Base-by-base conservation (phyloP, 2,113 vertebrate species). In the Bujurquina vittata region DNA sequence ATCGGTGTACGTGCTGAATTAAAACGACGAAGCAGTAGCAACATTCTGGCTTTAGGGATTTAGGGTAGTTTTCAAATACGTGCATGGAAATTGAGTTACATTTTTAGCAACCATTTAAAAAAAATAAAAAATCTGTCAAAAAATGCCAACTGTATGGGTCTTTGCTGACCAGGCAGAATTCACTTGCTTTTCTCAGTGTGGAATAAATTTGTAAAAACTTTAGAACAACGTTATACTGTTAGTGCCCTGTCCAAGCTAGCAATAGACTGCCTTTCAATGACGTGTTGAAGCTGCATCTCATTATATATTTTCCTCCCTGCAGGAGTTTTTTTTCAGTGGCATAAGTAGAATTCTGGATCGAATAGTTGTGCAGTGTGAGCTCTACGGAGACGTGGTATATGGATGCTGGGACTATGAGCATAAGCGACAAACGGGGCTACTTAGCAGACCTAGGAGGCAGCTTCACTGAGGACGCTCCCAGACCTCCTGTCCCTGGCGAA, bases 391-490 rank as follows among this genome's bases (percentile, higher is more conserved):
- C 90, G 84, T 92, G 62, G 2, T 90, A 86, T 91, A 91, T 94
- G 91, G 95, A 92, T 89, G 88, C 94, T 92, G 91, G 94, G 95
- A 97, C 95, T 94, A 99, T 99, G 98, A 99, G 95, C 93, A 90
- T 96, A 91, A 97, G 96, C 89, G 96, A 96, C 92, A 96, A 97
- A 92, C 94, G 96, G 91, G 95, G 95, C 90, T 98, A 97, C 94
- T 93, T 96, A 85, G 94, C 97, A 95, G 97, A 98, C 94, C 95
- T 97, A 0, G 97, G 96, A 87, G 95, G 97, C 90, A 97, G 97
- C 95, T 99, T 99, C 95, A 99, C 97, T 80, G 98, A 99, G 95
- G 97, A 99, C 94, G 97, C 98, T 83, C 98, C 98, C 5, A 96
- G 98, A 89, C 98, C 98, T 61, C 98, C 98, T 0, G 98, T 99